These are phyloP conservation scores for Neocrepidodera transversa DNA, from an alignment of 2,888 invertebrate genomes.

Conservation along the genomic window DNA sequence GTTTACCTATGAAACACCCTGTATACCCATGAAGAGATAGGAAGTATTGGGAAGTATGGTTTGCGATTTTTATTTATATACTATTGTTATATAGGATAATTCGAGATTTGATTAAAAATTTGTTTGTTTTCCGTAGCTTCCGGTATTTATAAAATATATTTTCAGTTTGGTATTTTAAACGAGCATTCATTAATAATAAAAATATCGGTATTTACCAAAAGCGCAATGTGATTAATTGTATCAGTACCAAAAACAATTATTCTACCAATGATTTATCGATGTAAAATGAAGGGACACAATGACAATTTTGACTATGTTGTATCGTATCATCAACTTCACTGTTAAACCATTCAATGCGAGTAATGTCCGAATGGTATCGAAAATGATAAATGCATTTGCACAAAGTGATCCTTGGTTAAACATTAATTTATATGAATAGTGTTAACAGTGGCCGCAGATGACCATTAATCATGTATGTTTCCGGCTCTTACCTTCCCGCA, in stretches of 20 bases:
- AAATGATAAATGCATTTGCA: conserved; percentile 30
- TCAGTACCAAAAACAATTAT: conserved; percentile 22
- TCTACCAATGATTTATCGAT: conserved; percentile 26
- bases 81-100: too few relatives aligned
- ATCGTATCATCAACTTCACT: conserved; percentile 27
- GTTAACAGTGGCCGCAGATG: conserved; percentile 29
- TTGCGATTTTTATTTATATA: too few relatives aligned
- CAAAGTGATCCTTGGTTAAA: conserved; percentile 30
- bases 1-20: too few relatives aligned
- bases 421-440: conserved; percentile 30
- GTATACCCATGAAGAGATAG: too few relatives aligned
- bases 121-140: too few relatives aligned
- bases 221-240: conserved; percentile 19
- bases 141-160: too few relatives aligned
- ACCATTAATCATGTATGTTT: conserved; percentile 28
- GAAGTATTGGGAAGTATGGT: too few relatives aligned
- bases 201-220: neutral
- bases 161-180: too few relatives aligned
- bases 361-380: conserved; percentile 25
- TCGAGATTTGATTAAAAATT: too few relatives aligned
- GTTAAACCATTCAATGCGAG: conserved; percentile 22
- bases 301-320: conserved; percentile 26
- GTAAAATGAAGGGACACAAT: conserved; percentile 14
- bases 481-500: conserved; percentile 25
- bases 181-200: neutral